phyloP scores from a whole-genome alignment of 1,140 invertebrate species.

The Hylaeus anthracinus region DNA sequence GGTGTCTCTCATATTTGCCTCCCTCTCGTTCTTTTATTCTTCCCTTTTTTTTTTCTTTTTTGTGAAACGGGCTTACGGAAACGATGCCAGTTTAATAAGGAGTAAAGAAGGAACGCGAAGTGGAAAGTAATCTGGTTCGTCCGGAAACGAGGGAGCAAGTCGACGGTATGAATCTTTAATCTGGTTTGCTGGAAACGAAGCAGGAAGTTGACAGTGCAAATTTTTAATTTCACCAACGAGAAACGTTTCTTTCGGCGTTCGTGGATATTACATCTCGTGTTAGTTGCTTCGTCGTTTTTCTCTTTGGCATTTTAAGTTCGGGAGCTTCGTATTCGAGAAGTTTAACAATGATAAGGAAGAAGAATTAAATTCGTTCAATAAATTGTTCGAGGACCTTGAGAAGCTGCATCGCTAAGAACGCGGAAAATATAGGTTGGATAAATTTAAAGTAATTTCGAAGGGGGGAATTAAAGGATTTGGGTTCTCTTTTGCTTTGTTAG shows the following conservation, averaged over 20 bases:
- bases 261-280: neutral
- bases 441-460: too few species aligned
- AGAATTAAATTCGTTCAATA: neutral
- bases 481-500: too few species aligned
- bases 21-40: too few species aligned
- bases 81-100: neutral
- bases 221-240: neutral
- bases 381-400: neutral
- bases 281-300: too few species aligned
- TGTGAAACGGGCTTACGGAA: too few species aligned
- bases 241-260: neutral
- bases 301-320: neutral
- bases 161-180: neutral
- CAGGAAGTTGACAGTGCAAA: neutral
- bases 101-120: neutral
- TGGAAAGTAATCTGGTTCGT: neutral
- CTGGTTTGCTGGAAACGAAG: neutral
- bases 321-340: too few species aligned
- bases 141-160: neutral
- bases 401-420: too few species aligned
- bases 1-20: too few species aligned
- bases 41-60: too few species aligned
- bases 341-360: neutral
- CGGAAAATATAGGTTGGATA: too few species aligned
- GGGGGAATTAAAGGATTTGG: too few species aligned